Evolutionary conservation across 2,888 invertebrate genomes (phyloP), one percentile per base, ranked within the genome.

Genomic region (Plusia festucae): DNA sequence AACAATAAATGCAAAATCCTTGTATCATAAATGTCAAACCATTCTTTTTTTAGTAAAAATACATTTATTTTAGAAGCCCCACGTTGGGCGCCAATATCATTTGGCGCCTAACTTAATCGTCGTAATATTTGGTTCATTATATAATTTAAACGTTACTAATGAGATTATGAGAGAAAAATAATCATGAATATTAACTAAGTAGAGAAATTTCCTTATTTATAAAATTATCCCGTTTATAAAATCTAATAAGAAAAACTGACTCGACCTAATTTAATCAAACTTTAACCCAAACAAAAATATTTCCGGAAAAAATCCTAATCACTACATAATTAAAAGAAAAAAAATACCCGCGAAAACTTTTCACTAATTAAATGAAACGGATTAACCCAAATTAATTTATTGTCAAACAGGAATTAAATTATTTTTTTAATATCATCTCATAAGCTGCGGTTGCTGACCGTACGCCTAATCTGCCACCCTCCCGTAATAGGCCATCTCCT

Each of bases 401-500:
- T 76, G 74, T 65, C 69, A 79, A 71, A 62, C 27, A 68, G 52
- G 71, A 59, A 70, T 72, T 69, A 68, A 80, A 77, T 81, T 80
- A 76, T 78, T 77, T 80, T 81, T 81, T 73, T 76, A 73, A 79
- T 75, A 71, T 80, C 65, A 70, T 84, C 82, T 84, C 70, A 53
- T 60, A 60, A 62, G 64, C 49, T 81, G 81, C 51, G 60, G 79
- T 58, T 93, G 90, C 91, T 88, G 81, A 85, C 93, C 73, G 80
- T 94, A 93, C 93, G 70, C 88, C 91, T 95, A 94, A 95, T 94
- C 94, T 94, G 88, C 94, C 93, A 93, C 94, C 94, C 93, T 92
- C 89, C 89, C 89, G 89, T 95, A 95, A 95, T 95, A 94, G 94
- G 94, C 94, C 94, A 94, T 95, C 94, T 95, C 94, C 94, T 90